Conservation (phyloP, 2,113 vertebrate genomes). For the Sakesphorus luctuosus region DNA sequence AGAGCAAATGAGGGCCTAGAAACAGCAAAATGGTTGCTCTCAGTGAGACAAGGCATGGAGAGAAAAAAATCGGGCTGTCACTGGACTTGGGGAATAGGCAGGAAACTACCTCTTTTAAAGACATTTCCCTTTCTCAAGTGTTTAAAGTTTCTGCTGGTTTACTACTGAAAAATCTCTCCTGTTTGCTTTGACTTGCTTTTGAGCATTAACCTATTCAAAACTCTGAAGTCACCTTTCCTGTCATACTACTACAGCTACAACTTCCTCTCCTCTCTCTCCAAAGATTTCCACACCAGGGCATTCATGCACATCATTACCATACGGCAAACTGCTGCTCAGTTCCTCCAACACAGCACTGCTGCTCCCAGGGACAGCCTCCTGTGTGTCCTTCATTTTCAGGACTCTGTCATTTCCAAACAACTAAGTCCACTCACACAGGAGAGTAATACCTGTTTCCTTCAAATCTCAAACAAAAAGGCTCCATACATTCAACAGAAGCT, state of each 20-base stretch:
- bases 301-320: background rate
- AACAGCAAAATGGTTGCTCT: slow-evolving; percentile 24
- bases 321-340: background rate
- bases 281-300: background rate
- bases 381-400: background rate
- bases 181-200: background rate
- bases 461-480: background rate
- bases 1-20: slow-evolving; percentile 28
- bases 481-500: background rate
- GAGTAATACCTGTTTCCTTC: background rate
- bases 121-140: background rate
- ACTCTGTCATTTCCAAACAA: background rate
- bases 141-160: background rate
- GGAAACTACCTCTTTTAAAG: background rate
- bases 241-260: background rate
- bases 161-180: background rate
- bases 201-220: background rate
- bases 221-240: background rate
- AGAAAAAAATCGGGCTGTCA: background rate
- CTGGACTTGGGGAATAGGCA: background rate
- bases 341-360: background rate
- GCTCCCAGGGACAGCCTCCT: background rate
- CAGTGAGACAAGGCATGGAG: background rate
- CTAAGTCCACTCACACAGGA: background rate
- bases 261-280: background rate